Conservation (phyloP, 2,888 invertebrate species). For the Tipula confusa region DNA sequence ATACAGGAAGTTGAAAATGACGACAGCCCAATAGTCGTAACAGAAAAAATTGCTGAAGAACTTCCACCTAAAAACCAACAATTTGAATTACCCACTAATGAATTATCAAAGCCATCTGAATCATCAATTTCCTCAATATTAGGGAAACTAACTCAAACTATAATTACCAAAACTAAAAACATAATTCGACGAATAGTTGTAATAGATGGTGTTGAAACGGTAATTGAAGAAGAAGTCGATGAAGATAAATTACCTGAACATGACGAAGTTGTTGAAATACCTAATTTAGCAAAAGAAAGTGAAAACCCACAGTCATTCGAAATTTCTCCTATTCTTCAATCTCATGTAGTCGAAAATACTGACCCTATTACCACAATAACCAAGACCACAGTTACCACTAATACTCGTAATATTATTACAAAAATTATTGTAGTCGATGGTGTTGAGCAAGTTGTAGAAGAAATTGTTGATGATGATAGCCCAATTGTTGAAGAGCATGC, state of each 20-base stretch:
- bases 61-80: background rate
- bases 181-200: constrained; percentile 72
- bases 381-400: constrained; percentile 57
- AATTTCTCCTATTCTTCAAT: background rate
- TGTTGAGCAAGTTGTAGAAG: constrained; percentile 77
- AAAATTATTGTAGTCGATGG: constrained; percentile 75
- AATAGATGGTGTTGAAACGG: constrained; percentile 77
- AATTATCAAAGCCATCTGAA: background rate
- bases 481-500: background rate
- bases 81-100: background rate
- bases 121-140: background rate
- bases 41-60: background rate
- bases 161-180: constrained; percentile 64
- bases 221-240: constrained; percentile 77
- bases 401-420: constrained; percentile 69
- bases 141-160: background rate
- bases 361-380: background rate
- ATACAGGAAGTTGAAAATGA: background rate
- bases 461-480: constrained; percentile 62
- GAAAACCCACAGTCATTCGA: background rate
- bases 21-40: background rate
- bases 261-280: constrained; percentile 41
- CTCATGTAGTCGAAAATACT: background rate
- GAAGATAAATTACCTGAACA: constrained; percentile 61
- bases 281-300: background rate